Evolutionary conservation across 2,888 invertebrate genomes (phyloP).

Genomic region (Melipona bicolor): DNA sequence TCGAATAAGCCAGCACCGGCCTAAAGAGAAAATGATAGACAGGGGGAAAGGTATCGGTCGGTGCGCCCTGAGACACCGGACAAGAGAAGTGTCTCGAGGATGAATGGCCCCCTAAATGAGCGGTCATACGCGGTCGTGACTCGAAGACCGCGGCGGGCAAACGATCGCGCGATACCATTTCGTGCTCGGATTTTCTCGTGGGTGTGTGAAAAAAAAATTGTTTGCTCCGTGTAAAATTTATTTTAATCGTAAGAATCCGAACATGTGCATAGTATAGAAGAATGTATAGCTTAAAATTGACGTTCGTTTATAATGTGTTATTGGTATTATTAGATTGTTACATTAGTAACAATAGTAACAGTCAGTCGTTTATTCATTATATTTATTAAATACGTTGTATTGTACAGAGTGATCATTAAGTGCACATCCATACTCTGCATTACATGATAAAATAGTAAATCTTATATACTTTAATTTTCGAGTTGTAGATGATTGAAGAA

Average conservation of each 20-base stretch:
- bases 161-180: constrained; percentile 4
- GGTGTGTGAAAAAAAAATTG: not conserved
- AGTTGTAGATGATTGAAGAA: no score
- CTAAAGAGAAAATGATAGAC: constrained; percentile 63
- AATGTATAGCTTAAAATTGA: no score
- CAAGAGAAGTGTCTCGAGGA: constrained; percentile 58
- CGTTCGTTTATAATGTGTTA: no score
- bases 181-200: not conserved
- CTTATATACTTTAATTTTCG: no score
- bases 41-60: constrained; percentile 44
- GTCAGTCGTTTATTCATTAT: no score
- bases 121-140: constrained; percentile 47
- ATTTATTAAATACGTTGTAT: no score
- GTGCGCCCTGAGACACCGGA: constrained; percentile 28
- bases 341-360: no score
- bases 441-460: no score
- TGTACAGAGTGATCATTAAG: no score
- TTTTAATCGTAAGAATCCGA: not conserved
- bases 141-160: constrained; percentile 23
- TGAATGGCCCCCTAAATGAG: constrained; percentile 60
- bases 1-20: constrained; percentile 45
- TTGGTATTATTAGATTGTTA: no score
- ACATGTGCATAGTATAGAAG: no score
- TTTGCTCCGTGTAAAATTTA: not conserved
- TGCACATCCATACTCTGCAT: no score